Percentiles rank a stretch among this genome's conserved stretches.
Evolutionary conservation across 2,113 vertebrate species (phyloP).

Genomic region (Salvelinus sp.): DNA sequence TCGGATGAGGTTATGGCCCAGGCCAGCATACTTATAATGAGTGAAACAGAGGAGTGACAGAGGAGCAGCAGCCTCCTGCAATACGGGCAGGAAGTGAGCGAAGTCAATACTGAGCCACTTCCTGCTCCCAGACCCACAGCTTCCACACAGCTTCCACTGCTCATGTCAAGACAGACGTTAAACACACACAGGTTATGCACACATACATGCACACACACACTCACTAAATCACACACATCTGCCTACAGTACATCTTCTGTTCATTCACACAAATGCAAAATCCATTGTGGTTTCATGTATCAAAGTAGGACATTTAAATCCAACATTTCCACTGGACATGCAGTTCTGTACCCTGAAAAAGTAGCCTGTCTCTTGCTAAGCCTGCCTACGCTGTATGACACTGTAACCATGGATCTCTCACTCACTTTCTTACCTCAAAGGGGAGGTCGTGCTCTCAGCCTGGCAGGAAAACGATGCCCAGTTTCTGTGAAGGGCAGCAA

Average conservation of each 20-base stretch:
- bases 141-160: neutral
- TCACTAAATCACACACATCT: neutral
- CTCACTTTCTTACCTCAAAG: neutral
- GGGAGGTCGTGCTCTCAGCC: conserved; percentile 10
- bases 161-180: conserved; percentile 28
- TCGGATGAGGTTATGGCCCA: conserved; percentile 25
- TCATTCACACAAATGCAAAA: too few relatives aligned
- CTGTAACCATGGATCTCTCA: neutral
- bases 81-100: conserved; percentile 61
- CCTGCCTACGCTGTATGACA: neutral
- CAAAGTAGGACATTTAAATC: neutral
- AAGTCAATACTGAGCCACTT: conserved; percentile 72
- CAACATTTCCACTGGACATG: neutral
- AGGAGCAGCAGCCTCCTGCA: conserved; percentile 46
- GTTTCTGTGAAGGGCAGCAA: conserved; percentile 22
- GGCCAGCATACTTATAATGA: conserved; percentile 13
- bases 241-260: too few relatives aligned
- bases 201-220: conserved; percentile 2
- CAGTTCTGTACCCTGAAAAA: neutral
- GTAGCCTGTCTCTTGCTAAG: neutral
- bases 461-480: conserved; percentile 18
- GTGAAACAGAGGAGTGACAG: conserved; percentile 31
- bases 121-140: conserved; percentile 57
- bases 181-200: neutral
- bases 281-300: too few relatives aligned